Evolutionary conservation across 2,888 invertebrate genomes (phyloP).

Genomic region (Callinectes sapidus): DNA sequence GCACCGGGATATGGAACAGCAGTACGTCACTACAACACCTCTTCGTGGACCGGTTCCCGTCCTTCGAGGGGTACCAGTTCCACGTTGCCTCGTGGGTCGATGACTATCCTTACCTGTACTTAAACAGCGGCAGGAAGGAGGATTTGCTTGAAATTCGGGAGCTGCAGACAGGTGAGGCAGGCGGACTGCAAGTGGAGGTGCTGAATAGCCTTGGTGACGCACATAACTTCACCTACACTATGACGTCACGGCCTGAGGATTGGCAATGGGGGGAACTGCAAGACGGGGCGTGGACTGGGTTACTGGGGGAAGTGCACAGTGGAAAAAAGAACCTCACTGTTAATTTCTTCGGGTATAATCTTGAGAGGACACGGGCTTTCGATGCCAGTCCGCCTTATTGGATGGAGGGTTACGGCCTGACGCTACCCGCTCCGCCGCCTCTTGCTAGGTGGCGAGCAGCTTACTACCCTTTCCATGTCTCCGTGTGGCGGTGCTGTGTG

Average conservation of each 20-base stretch:
- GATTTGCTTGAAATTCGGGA: too few relatives aligned
- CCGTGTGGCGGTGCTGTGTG: conserved; percentile 43
- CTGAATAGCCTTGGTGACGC: conserved; percentile 50
- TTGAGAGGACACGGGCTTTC: conserved; percentile 45
- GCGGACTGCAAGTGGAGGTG: conserved; percentile 56
- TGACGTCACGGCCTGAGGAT: conserved; percentile 51
- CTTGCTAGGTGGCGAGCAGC: conserved; percentile 52
- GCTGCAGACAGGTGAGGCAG: conserved; percentile 39
- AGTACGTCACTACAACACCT: neutral
- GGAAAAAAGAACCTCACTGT: conserved; percentile 63
- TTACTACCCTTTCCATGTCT: conserved; percentile 59
- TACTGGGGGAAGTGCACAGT: conserved; percentile 64
- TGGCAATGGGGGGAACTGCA: conserved; percentile 53
- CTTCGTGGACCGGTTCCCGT: conserved; percentile 51
- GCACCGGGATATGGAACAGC: neutral
- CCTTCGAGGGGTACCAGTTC: conserved; percentile 55
- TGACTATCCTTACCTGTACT: conserved; percentile 51
- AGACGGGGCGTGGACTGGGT: conserved; percentile 64
- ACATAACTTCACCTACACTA: conserved; percentile 55
- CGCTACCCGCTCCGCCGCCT: conserved; percentile 52
- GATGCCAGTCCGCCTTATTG: conserved; percentile 59
- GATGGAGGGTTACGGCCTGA: conserved; percentile 67
- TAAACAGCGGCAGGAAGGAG: neutral
- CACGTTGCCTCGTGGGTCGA: conserved; percentile 56
- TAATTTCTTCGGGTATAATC: conserved; percentile 54